Evolutionary conservation across 2,888 invertebrate species (phyloP).

Genomic region (Venustoraphidia nigricollis): DNA sequence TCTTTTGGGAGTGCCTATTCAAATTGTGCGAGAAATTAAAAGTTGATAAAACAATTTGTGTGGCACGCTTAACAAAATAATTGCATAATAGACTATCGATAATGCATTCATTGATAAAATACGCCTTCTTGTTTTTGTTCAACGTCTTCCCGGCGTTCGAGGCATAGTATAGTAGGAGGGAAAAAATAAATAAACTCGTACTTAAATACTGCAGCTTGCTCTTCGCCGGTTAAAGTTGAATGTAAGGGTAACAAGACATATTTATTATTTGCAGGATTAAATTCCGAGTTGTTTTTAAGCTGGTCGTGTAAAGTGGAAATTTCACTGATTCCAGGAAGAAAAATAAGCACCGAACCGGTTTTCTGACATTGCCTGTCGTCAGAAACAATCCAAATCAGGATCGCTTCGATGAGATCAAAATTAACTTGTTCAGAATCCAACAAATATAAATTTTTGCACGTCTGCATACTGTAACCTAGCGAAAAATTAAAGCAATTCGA

Average conservation of each 20-base stretch:
- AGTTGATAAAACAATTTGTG: too few relatives aligned
- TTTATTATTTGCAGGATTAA: slow-evolving; percentile 45
- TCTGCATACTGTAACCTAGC: slow-evolving; percentile 37
- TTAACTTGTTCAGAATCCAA: slow-evolving; percentile 68
- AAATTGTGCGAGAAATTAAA: too few relatives aligned
- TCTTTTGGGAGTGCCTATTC: too few relatives aligned
- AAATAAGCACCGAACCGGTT: slow-evolving; percentile 63
- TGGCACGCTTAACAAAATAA: too few relatives aligned
- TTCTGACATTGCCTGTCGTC: slow-evolving; percentile 52
- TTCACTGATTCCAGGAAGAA: slow-evolving; percentile 66
- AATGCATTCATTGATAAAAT: background rate
- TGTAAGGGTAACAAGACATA: slow-evolving; percentile 70
- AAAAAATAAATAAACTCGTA: slow-evolving; percentile 15
- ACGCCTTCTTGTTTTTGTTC: background rate
- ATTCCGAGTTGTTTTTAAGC: slow-evolving; percentile 44
- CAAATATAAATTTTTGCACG: slow-evolving; percentile 58
- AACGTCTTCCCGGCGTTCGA: background rate
- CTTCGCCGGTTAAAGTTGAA: slow-evolving; percentile 70
- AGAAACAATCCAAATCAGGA: slow-evolving; percentile 50
- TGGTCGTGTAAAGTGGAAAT: slow-evolving; percentile 57
- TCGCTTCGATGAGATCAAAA: slow-evolving; percentile 56
- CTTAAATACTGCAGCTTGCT: slow-evolving; percentile 59
- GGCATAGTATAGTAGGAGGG: background rate
- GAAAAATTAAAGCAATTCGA: slow-evolving; percentile 4
- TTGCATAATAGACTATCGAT: too few relatives aligned